Evolutionary conservation across 1,140 invertebrate species (phyloP).

Genomic region (Macrocentrus cingulum): DNA sequence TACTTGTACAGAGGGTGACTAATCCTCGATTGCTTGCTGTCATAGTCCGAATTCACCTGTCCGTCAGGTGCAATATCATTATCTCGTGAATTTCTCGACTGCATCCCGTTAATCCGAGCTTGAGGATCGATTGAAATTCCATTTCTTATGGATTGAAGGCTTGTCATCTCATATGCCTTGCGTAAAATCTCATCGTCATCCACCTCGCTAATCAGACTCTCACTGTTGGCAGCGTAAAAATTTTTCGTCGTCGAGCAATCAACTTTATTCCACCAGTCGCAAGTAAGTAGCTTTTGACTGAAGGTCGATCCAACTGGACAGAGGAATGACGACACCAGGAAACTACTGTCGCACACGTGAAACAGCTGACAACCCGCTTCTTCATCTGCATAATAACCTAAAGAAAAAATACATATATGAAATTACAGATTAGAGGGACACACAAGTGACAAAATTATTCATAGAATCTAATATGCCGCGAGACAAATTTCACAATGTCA

Average conservation of each 20-base stretch:
- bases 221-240: constrained; percentile 40
- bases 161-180: constrained; percentile 51
- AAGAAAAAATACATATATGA: constrained; percentile 16
- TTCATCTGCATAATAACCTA: constrained; percentile 59
- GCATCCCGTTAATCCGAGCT: background rate
- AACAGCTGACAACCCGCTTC: constrained; percentile 60
- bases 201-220: constrained; percentile 38
- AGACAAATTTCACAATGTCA: constrained; percentile 5
- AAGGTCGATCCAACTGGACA: constrained; percentile 64
- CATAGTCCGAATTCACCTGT: background rate
- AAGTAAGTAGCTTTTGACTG: constrained; percentile 61
- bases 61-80: constrained; percentile 5
- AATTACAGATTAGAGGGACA: background rate
- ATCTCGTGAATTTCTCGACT: background rate
- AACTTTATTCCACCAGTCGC: constrained; percentile 64
- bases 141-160: constrained; percentile 34
- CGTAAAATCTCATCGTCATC: constrained; percentile 52
- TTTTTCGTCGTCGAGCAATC: constrained; percentile 51
- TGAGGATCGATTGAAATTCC: constrained; percentile 12
- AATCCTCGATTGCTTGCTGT: background rate
- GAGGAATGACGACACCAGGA: constrained; percentile 58
- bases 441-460: constrained; percentile 2
- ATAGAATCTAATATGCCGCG: too few species aligned
- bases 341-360: constrained; percentile 59
- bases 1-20: constrained; percentile 9